These are phyloP conservation scores for Pyrgilauda ruficollis DNA, from an alignment of 2,113 vertebrate genomes.

Conservation along the genomic window DNA sequence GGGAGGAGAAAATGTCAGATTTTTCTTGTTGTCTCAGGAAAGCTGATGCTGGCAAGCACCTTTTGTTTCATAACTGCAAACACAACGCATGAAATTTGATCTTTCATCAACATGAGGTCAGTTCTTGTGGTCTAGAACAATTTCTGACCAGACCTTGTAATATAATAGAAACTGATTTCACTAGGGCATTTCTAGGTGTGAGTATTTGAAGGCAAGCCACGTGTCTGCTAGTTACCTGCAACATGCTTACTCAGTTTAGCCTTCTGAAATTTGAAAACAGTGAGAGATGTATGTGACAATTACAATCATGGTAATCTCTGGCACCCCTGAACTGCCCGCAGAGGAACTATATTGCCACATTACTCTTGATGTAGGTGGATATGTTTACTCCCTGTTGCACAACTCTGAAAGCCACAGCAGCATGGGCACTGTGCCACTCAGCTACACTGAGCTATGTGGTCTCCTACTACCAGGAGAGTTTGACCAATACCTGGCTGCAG, in stretches of 20 bases:
- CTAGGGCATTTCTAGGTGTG: background rate
- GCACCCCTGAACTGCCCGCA: background rate
- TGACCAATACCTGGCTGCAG: background rate
- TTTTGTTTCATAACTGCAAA: background rate
- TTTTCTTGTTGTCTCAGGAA: background rate
- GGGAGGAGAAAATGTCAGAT: background rate
- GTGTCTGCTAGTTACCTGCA: background rate
- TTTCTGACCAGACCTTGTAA: background rate
- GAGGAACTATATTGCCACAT: background rate
- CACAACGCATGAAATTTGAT: background rate
- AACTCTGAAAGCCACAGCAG: background rate
- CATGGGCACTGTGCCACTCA: background rate
- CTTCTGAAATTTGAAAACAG: background rate
- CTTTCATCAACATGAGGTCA: background rate
- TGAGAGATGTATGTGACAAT: background rate
- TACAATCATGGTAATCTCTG: background rate
- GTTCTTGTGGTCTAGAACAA: background rate
- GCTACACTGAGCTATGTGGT: accelerated
- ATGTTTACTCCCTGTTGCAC: background rate
- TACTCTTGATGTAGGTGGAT: background rate
- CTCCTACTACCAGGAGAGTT: background rate
- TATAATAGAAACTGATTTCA: background rate
- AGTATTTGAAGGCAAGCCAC: background rate
- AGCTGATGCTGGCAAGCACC: background rate
- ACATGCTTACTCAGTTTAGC: background rate